phyloP scores from a whole-genome alignment of 2,888 invertebrate genomes.

The Phlogophora meticulosa region DNA sequence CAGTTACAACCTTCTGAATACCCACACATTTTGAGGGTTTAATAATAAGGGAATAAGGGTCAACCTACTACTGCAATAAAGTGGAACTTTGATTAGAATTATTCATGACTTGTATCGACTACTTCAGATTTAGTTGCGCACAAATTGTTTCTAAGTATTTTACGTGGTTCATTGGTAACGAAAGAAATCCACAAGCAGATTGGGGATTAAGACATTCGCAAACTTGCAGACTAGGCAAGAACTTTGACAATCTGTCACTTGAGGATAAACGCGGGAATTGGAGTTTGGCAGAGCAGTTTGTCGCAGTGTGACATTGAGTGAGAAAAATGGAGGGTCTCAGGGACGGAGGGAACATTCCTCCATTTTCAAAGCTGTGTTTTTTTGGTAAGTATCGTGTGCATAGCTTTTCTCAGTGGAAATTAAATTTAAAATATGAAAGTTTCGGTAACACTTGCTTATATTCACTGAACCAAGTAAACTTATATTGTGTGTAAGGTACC shows the following conservation, averaged over 20 bases:
- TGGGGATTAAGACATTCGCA: background rate
- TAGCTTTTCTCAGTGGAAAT: conserved; percentile 31
- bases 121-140: background rate
- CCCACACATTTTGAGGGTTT: no score
- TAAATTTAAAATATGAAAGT: conserved; percentile 10
- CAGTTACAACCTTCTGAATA: no score
- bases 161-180: background rate
- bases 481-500: background rate
- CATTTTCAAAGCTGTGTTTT: conserved; percentile 5
- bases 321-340: conserved; percentile 37
- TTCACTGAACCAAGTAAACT: conserved; percentile 12
- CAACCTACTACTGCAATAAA: no score
- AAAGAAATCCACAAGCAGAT: background rate
- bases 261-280: conserved; percentile 27
- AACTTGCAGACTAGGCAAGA: conserved; percentile 16
- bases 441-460: conserved; percentile 14
- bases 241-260: conserved; percentile 47
- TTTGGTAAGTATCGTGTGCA: conserved; percentile 29
- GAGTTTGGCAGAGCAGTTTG: conserved; percentile 40
- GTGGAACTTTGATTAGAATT: background rate
- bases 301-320: conserved; percentile 42
- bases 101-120: conserved; percentile 2
- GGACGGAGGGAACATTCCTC: conserved; percentile 22
- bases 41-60: no score
- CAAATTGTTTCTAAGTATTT: conserved; percentile 10